phyloP scores from a whole-genome alignment of 2,797 vertebrate genomes.

The Spinibarbus caldwelli region DNA sequence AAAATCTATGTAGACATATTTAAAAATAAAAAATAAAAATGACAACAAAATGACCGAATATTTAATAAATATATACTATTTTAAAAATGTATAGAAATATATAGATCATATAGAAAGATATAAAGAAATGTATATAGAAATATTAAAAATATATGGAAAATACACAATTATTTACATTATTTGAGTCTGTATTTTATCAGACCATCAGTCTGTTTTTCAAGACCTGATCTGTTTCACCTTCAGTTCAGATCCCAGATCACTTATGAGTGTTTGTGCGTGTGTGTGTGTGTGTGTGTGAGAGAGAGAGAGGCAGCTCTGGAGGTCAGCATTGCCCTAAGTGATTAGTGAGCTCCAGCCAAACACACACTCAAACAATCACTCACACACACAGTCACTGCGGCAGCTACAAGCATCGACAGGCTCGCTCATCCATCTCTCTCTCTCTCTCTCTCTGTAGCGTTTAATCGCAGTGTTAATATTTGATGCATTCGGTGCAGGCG shows the following conservation, averaged over 20 bases:
- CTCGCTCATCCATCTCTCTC: background rate
- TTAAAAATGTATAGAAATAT: too few relatives aligned
- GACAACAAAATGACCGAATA: too few relatives aligned
- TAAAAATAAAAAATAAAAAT: too few relatives aligned
- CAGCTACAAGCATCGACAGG: conserved; percentile 14
- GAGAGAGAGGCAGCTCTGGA: too few relatives aligned
- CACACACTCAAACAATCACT: background rate
- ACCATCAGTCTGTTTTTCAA: background rate
- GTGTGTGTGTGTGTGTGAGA: background rate
- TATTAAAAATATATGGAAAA: too few relatives aligned
- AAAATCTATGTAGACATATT: too few relatives aligned
- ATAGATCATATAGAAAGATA: too few relatives aligned
- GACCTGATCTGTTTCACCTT: background rate
- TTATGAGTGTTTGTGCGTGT: background rate
- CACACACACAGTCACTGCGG: background rate
- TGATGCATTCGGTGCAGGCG: conserved; percentile 27
- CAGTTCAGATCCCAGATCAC: background rate
- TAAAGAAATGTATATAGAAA: too few relatives aligned
- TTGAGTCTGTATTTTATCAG: background rate
- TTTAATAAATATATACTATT: too few relatives aligned
- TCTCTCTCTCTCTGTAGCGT: background rate
- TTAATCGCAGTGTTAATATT: conserved; percentile 42
- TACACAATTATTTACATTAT: background rate
- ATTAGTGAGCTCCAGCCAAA: conserved; percentile 25
- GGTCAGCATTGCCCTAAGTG: conserved; percentile 27